Conservation (phyloP, 1,140 invertebrate genomes). For the Antheraea pernyi region DNA sequence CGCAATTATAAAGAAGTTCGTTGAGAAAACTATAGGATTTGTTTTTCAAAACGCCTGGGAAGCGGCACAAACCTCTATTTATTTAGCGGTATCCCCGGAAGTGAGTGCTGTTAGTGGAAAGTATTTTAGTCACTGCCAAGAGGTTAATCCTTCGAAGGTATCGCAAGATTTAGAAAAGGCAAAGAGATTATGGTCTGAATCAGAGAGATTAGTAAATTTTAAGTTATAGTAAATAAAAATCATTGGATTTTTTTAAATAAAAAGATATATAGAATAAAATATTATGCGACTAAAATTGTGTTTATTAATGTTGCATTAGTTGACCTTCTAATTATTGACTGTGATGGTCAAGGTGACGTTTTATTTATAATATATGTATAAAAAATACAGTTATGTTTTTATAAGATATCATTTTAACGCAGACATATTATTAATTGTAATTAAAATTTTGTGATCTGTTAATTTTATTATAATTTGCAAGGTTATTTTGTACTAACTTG, state of each 20-base stretch:
- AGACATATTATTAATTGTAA: neutral
- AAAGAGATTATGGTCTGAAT: constrained; percentile 69
- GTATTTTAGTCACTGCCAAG: constrained; percentile 81
- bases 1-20: constrained; percentile 40
- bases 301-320: neutral
- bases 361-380: neutral
- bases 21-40: constrained; percentile 50
- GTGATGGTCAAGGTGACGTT: neutral
- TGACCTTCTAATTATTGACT: neutral
- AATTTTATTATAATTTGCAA: no score
- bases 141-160: constrained; percentile 54
- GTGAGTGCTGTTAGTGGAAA: constrained; percentile 78
- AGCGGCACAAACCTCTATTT: constrained; percentile 82
- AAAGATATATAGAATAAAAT: neutral
- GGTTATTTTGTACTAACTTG: neutral
- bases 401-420: neutral
- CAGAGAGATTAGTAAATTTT: constrained; percentile 69
- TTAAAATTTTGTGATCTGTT: neutral
- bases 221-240: constrained; percentile 16
- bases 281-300: neutral
- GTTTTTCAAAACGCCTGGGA: constrained; percentile 74
- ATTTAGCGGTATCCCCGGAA: constrained; percentile 79
- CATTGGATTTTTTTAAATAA: neutral
- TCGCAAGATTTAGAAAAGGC: constrained; percentile 64
- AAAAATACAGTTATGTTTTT: neutral